Base-by-base conservation (phyloP, 1,140 invertebrate species). In the Rhyzopertha dominica region DNA sequence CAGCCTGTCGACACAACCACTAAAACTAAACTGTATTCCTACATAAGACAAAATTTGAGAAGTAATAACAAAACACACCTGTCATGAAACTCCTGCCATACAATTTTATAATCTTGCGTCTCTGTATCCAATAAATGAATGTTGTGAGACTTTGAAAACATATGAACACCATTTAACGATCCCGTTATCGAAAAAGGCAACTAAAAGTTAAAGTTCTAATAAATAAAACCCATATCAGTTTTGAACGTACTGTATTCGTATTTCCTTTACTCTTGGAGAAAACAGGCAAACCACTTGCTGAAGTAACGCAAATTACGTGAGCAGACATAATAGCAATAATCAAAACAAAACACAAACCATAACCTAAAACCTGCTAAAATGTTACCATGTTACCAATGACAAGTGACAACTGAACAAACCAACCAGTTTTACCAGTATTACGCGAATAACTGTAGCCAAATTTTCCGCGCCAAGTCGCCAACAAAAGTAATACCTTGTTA, bases 131-230 rank as follows among this genome's bases (percentile, higher is more conserved):
- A 60, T 4, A 90, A 61, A 52, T 77, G 70, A 25, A 85, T 73
- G 25, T 78, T 75, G 40, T 85, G 79, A 2, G 80, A 80, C 59
- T 82, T 84, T 1, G 84, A 76, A 70, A 87, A 90, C 77, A 90
- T 84, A 51, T 88, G 84, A n/a, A 89, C 79, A 4, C 85, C 85
- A 73, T 88, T 88, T 14, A 90, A 58, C 2, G 84, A 85, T n/a
- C 84, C 86, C 43, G 87, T 77, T 35, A 82, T 76, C 16, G 85
- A 83, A 67, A 87, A 89, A 4, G 84, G 80, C 45, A 89, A 69
- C 85, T 89, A 57, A 16, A 74, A 76, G 36, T 47, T 18, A 47
- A 42, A 29, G 45, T 45, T 29, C 31, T 18, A 47, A 41, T 24
- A 34, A n/a, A 17, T 46, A 16, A 16, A 43, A 47, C 40, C 32